Evolutionary conservation across 2,888 invertebrate genomes (phyloP).

Genomic region (Thumatha senex): DNA sequence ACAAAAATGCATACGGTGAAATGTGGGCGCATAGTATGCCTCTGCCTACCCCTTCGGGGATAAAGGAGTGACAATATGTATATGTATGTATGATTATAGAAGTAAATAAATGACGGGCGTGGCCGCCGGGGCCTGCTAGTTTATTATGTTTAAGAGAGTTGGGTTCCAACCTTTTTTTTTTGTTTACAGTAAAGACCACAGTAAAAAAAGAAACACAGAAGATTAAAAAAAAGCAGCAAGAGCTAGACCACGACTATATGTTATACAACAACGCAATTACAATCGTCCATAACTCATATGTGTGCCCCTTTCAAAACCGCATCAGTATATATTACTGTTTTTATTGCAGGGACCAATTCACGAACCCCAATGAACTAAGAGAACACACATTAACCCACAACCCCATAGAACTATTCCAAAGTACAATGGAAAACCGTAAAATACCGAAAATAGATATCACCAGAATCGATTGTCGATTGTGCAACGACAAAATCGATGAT

Average conservation of each 20-base stretch:
- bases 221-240: constrained; percentile 36
- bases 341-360: constrained; percentile 72
- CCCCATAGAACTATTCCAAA: constrained; percentile 34
- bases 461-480: constrained; percentile 68
- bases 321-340: constrained; percentile 74
- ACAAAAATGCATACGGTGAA: too few species aligned
- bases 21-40: too few species aligned
- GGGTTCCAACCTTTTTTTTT: too few species aligned
- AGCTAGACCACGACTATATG: constrained; percentile 58
- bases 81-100: too few species aligned
- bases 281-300: constrained; percentile 63
- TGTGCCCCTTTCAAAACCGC: constrained; percentile 67
- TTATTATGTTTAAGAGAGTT: too few species aligned
- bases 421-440: constrained; percentile 61
- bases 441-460: constrained; percentile 73
- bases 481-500: constrained; percentile 60
- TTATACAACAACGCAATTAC: constrained; percentile 57
- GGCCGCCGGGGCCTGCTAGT: too few species aligned
- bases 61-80: too few species aligned
- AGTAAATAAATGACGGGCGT: too few species aligned
- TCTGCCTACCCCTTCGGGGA: too few species aligned
- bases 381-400: constrained; percentile 66
- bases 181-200: constrained; percentile 28
- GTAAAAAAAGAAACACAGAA: constrained; percentile 32
- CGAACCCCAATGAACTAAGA: constrained; percentile 62